A percentile compares a stretch with the other conserved stretches of the same genome.
phyloP scores from a whole-genome alignment of 1,140 invertebrate genomes.

The Zaprionus tsacasi region DNA sequence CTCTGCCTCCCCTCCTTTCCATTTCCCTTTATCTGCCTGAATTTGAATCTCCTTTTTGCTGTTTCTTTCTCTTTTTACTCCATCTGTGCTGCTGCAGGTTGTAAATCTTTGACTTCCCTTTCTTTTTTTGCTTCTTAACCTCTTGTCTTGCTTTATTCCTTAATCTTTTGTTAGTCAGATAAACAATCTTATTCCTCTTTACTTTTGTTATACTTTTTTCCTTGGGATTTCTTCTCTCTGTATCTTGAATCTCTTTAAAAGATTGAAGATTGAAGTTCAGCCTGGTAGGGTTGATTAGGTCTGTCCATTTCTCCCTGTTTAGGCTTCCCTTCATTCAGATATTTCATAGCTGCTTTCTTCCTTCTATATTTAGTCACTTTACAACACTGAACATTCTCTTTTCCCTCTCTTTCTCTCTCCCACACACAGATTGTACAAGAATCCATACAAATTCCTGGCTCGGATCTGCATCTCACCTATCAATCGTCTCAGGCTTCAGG shows the following conservation, averaged over 20 bases:
- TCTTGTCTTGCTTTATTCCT: background rate
- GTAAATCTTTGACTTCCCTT: background rate
- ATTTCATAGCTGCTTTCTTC: background rate
- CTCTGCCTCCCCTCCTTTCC: too few relatives aligned
- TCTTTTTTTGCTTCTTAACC: background rate
- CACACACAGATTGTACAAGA: conserved; percentile 94
- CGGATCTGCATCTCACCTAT: conserved; percentile 95
- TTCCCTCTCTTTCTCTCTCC: background rate
- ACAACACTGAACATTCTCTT: background rate
- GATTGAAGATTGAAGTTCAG: too few relatives aligned
- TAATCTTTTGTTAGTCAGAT: conserved; percentile 12
- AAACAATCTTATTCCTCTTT: conserved; percentile 2
- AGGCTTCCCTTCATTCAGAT: too few relatives aligned
- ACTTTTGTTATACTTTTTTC: background rate
- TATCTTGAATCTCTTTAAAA: background rate
- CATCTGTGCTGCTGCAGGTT: conserved; percentile 2
- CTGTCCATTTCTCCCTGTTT: too few relatives aligned
- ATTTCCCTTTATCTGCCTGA: background rate
- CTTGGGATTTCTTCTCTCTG: background rate
- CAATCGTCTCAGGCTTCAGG: conserved; percentile 96
- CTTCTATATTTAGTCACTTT: background rate
- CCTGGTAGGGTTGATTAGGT: too few relatives aligned
- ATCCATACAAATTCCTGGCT: conserved; percentile 95
- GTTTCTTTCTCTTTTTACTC: background rate
- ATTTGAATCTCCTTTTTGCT: background rate